Percentiles rank a stretch among this genome's conserved stretches.
Conservation (phyloP, 2,888 invertebrate genomes). For the Electrophaes corylata region DNA sequence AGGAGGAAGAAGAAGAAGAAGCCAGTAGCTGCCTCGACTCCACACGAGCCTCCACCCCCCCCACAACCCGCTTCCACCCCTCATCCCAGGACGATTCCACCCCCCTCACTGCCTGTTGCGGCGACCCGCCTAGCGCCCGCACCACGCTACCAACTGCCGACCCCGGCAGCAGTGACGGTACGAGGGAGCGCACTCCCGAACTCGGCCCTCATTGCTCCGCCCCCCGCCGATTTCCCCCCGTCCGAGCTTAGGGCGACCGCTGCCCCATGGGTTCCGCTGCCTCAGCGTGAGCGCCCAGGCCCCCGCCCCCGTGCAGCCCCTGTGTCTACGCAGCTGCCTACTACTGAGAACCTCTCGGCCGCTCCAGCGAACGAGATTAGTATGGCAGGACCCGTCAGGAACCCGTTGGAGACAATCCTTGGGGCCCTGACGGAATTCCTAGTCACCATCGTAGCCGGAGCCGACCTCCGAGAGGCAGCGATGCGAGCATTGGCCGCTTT, state of each 20-base stretch:
- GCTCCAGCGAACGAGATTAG: background rate
- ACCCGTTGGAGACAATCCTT: background rate
- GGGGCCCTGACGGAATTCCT: background rate
- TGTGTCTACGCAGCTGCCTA: accelerated
- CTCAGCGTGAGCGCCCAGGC: background rate
- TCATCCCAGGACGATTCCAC: background rate
- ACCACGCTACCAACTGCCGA: background rate
- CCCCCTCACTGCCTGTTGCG: too few species aligned
- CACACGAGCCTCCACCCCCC: too few species aligned
- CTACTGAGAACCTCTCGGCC: background rate
- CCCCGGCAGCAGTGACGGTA: background rate
- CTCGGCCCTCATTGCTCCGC: background rate
- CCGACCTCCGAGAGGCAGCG: background rate
- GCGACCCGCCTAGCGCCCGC: background rate
- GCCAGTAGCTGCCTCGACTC: background rate
- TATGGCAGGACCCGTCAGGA: background rate
- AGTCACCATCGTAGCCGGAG: background rate
- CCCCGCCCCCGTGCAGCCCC: background rate
- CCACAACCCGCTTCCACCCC: background rate
- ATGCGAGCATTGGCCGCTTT: background rate
- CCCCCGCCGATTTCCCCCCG: background rate
- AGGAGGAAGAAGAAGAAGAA: background rate
- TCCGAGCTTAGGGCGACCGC: background rate
- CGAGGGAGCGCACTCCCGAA: background rate
- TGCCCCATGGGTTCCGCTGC: background rate